Percentiles rank a stretch among this genome's conserved stretches.
Conservation (phyloP, 2,797 vertebrate genomes). For the Liparis tanakae region DNA sequence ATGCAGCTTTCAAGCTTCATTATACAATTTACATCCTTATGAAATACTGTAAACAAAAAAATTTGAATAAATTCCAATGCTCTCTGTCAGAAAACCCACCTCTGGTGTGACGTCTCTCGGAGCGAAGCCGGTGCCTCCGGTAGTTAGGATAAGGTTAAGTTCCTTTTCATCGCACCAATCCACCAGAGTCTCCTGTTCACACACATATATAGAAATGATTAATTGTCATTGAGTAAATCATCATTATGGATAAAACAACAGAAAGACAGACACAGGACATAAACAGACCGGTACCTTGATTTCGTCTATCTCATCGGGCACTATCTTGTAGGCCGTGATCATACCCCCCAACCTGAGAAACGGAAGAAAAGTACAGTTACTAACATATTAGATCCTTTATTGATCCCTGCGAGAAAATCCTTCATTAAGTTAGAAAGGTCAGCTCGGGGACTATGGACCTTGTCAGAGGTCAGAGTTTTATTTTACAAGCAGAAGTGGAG, state of each 20-base stretch:
- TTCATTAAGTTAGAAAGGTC: conserved; percentile 13
- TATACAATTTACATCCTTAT: conserved; percentile 1
- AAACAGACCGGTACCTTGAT: conserved; percentile 88
- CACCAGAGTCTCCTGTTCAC: conserved; percentile 92
- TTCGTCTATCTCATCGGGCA: conserved; percentile 98
- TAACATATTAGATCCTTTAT: conserved; percentile 12
- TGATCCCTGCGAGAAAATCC: conserved; percentile 9
- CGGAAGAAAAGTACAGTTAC: conserved; percentile 22
- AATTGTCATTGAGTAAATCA: background rate
- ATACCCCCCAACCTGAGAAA: conserved; percentile 95
- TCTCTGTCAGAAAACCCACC: conserved; percentile 76
- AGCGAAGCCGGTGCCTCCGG: conserved; percentile 97
- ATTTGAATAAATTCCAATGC: background rate
- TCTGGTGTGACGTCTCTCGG: conserved; percentile 98
- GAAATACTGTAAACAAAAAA: conserved; percentile 12
- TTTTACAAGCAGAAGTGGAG: background rate
- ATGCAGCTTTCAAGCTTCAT: conserved; percentile 9
- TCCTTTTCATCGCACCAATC: conserved; percentile 99
- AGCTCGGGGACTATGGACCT: background rate
- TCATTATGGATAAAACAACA: background rate
- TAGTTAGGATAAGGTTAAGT: conserved; percentile 98
- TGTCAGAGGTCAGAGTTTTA: background rate
- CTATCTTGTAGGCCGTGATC: conserved; percentile 98
- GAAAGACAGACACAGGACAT: background rate
- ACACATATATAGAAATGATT: conserved; percentile 7